Percentiles rank a stretch among this genome's conserved stretches.
phyloP scores from a whole-genome alignment of 2,797 vertebrate species.

The Darevskia nairensis region DNA sequence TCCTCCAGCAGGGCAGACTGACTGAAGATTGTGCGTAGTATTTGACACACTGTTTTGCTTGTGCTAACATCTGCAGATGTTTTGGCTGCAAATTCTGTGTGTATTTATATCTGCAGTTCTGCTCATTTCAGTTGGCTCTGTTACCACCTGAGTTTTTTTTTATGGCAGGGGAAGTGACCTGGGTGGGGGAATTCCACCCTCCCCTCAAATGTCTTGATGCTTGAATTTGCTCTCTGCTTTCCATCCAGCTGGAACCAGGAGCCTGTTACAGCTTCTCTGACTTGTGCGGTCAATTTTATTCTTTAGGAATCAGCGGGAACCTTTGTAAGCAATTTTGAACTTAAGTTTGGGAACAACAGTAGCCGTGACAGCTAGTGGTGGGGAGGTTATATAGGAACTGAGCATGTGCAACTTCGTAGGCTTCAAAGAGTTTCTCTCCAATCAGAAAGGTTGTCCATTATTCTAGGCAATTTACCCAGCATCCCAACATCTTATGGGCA shows the following conservation, averaged over 20 bases:
- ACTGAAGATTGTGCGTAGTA: slow-evolving; percentile 50
- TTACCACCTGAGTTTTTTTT: background rate
- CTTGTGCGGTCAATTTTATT: background rate
- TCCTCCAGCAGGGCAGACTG: slow-evolving; percentile 36
- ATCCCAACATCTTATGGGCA: background rate
- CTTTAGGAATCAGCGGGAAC: background rate
- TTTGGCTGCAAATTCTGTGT: background rate
- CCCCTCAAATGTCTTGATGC: background rate
- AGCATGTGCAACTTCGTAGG: background rate
- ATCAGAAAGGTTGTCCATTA: too few relatives aligned
- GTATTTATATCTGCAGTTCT: background rate
- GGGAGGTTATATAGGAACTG: background rate
- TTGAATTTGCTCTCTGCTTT: background rate
- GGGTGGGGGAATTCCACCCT: background rate
- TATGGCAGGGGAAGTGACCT: background rate
- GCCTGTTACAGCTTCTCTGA: background rate
- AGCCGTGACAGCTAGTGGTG: background rate
- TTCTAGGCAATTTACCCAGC: background rate
- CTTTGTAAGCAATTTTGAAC: background rate
- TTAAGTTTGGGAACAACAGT: background rate
- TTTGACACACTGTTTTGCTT: slow-evolving; percentile 35
- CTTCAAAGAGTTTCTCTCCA: background rate
- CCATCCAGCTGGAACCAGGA: background rate
- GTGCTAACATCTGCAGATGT: slow-evolving; percentile 42
- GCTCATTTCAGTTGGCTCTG: slow-evolving; percentile 15